These are phyloP conservation scores for Plodia interpunctella DNA, from an alignment of 1,140 invertebrate genomes.

Conservation along the genomic window DNA sequence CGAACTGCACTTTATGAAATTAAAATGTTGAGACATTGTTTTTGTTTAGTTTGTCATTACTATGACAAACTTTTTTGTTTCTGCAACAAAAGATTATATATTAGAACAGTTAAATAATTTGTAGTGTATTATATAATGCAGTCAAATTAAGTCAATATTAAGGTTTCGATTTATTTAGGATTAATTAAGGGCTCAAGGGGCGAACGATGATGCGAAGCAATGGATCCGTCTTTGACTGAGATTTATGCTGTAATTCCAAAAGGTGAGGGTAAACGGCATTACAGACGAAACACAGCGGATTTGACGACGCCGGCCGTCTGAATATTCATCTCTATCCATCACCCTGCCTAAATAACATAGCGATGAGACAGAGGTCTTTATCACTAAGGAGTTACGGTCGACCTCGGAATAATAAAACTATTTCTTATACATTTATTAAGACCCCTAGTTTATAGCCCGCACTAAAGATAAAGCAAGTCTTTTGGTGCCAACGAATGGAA, in stretches of 20 bases:
- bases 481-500: conserved; percentile 9
- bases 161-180: too few species aligned
- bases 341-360: conserved; percentile 42
- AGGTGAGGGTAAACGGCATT: conserved; percentile 43
- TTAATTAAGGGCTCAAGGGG: conserved; percentile 31
- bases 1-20: neutral
- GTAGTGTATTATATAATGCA: too few species aligned
- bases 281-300: conserved; percentile 36
- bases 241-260: conserved; percentile 53
- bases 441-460: neutral
- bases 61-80: too few species aligned
- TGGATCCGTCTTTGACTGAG: conserved; percentile 39
- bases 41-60: too few species aligned
- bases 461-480: conserved; percentile 7
- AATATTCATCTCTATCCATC: conserved; percentile 58
- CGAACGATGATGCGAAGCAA: conserved; percentile 32
- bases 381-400: conserved; percentile 36
- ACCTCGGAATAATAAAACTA: conserved; percentile 31
- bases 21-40: neutral
- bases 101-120: too few species aligned
- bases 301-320: conserved; percentile 42
- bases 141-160: too few species aligned
- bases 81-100: too few species aligned
- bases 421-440: conserved; percentile 16
- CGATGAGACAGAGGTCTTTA: conserved; percentile 43